Conservation (phyloP, 2,888 invertebrate species). For the Digitonthophagus gazella region DNA sequence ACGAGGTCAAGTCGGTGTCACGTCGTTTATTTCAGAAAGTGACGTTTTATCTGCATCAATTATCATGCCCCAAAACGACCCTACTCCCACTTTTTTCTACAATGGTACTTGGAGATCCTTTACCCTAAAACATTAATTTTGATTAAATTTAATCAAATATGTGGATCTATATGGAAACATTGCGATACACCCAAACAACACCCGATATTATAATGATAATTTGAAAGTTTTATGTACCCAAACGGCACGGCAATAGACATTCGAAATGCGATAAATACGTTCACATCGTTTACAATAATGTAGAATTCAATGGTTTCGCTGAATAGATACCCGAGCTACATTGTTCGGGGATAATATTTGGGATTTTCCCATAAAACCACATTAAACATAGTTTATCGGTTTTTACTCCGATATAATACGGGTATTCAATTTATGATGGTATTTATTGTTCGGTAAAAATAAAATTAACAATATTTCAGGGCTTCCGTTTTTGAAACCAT, state of each 20-base stretch:
- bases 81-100: no score
- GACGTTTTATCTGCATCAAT: conserved; percentile 27
- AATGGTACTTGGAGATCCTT: no score
- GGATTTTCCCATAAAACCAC: neutral
- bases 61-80: conserved; percentile 15
- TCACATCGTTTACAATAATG: neutral
- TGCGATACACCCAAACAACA: neutral
- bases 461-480: neutral
- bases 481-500: neutral
- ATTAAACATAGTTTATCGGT: neutral
- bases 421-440: neutral
- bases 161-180: neutral
- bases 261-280: neutral
- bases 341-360: neutral
- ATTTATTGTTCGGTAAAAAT: neutral
- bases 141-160: no score
- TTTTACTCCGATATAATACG: neutral
- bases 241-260: neutral
- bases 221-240: neutral
- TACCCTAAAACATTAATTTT: no score
- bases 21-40: conserved; percentile 25
- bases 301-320: neutral
- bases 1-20: conserved; percentile 6
- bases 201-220: neutral
- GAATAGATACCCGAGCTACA: neutral